Evolutionary conservation across 2,797 vertebrate species (phyloP), one percentile per base, ranked within the genome.

Genomic region (Gallinago stenura): DNA sequence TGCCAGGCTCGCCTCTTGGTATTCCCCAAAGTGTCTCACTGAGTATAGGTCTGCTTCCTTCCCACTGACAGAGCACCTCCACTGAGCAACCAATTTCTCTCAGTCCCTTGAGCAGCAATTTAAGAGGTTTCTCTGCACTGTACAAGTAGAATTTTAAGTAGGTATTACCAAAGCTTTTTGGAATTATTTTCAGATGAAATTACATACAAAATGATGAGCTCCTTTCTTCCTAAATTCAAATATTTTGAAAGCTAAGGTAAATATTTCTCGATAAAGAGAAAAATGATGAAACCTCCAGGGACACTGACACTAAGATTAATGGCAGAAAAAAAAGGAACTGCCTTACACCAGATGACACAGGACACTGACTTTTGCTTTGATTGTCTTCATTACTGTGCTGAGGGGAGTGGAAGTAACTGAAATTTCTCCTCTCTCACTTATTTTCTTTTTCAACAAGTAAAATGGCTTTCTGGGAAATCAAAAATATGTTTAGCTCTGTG

Each of bases 111-210:
- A 90, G 84, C 43, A 85, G 73, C 61, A 86, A 37, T 80, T 66
- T 61, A 37, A 57, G 39, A 64, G 37, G 35, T 71, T 90, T 90
- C 24, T 3, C 35, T 58, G 22, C 54, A 24, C 41, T 45, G 13
- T 77, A 54, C 15, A 45, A n/a, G 22, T 66, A 3, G 9, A 41
- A 73, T 86, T 62, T 66, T 80, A 76, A 46, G 48, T 22, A 41
- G 33, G 19, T 56, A 56, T 58, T 64, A 58, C 51, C 43, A 62
- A 87, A 72, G 35, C 48, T 68, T 71, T 54, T 50, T 51, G 33
- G 54, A 94, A 92, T 94, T 89, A 60, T 57, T 92, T 89, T 94
- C 41, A 28, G 31, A 35, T 72, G 65, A 91, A 88, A 93, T 90
- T 88, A 12, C 33, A 41, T 28, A 54, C 28, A 35, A 92, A 90